These are phyloP conservation scores for Hippocampus barbouri DNA, from an alignment of 2,113 vertebrate genomes.

Conservation along the genomic window DNA sequence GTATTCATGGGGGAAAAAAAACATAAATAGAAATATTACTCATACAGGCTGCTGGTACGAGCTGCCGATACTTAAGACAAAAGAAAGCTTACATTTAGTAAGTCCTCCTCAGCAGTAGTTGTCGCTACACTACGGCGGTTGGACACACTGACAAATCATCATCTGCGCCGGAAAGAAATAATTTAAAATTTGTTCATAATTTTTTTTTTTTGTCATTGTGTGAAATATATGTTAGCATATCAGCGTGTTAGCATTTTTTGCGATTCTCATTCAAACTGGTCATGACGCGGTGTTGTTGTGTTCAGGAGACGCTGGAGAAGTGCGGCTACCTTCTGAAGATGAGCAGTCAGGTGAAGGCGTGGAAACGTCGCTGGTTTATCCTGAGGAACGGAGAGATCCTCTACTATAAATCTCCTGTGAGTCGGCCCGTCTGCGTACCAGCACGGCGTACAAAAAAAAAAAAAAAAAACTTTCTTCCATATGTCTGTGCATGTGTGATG, in stretches of 20 bases:
- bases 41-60: too few relatives aligned
- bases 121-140: too few relatives aligned
- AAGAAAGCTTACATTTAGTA: too few relatives aligned
- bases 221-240: too few relatives aligned
- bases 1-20: constrained; percentile 16
- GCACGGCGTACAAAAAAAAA: not conserved
- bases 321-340: constrained; percentile 88
- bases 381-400: constrained; percentile 83
- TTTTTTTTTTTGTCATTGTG: too few relatives aligned
- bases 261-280: too few relatives aligned
- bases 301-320: constrained; percentile 83
- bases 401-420: constrained; percentile 89
- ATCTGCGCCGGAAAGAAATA: too few relatives aligned
- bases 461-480: not conserved
- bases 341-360: constrained; percentile 82
- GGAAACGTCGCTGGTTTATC: constrained; percentile 89
- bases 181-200: too few relatives aligned
- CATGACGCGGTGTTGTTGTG: not conserved
- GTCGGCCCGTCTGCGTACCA: constrained; percentile 47
- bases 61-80: too few relatives aligned
- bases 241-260: too few relatives aligned
- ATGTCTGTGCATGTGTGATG: not conserved
- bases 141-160: too few relatives aligned
- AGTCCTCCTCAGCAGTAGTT: too few relatives aligned
- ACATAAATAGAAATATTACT: not conserved